Evolutionary conservation across 2,797 vertebrate species (phyloP), one percentile per base, ranked within the genome.

Genomic region (Remorina albescens): DNA sequence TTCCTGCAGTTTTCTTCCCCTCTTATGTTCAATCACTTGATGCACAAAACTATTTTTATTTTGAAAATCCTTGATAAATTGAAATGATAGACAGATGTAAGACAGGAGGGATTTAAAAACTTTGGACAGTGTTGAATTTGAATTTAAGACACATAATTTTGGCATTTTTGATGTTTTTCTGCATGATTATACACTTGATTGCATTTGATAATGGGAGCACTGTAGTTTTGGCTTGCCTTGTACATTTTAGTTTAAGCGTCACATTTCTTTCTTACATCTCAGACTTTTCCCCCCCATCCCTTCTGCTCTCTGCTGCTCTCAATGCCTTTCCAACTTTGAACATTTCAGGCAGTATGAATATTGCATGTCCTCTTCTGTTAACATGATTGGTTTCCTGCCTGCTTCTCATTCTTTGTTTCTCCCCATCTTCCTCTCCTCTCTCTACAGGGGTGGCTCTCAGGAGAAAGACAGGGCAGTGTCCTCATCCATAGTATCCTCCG

Each of bases 401-500:
- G 59, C 46, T 41, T 61, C 66, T 59, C 39, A 47, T 76, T 26
- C 78, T 51, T 73, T 47, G 44, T 63, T 36, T 69, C 13, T 39
- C 16, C 57, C 30, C 62, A 36, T 34, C 8, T 71, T 28, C 39
- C 25, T 80, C 42, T 79, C 16, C 72, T 67, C 70, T 81, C 55
- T 83, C 51, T 77, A 64, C 81, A 99, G 98, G 94, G 96, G 94
- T 39, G 93, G 94, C 58, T 96, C 97, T 94, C 96, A 96, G 94
- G 97, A 99, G 93, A 98, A 98, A 91, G 98, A 99, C 71, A 97
- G 95, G 76, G 94, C 96, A 73, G 96, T 98, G 91, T 95, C 97
- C 30, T 96, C 97, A 37, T 96, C 97, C 57, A 97, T 99, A 47
- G 96, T 99, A 23, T 99, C 98, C 37, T 96, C 98, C 0, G 97